A percentile compares a stretch with the other conserved stretches of the same genome.
These are phyloP conservation scores for Amphipoea lucens DNA, from an alignment of 2,888 invertebrate genomes.

Conservation along the genomic window DNA sequence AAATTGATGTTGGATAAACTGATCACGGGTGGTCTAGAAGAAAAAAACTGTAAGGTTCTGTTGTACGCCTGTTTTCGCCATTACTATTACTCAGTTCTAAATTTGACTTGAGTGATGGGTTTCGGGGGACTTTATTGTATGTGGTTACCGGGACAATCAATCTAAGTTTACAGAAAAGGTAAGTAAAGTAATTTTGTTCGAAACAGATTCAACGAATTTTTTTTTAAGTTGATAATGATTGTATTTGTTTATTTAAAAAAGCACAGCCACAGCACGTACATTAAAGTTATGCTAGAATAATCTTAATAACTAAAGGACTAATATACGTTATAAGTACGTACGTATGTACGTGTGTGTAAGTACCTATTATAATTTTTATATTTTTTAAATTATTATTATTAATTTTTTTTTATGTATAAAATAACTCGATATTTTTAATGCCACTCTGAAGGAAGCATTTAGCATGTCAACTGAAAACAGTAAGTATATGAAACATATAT, in stretches of 20 bases:
- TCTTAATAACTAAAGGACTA: too few relatives aligned
- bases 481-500: not conserved
- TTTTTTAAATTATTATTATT: too few relatives aligned
- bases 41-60: not conserved
- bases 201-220: not conserved
- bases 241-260: too few relatives aligned
- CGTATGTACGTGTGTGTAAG: too few relatives aligned
- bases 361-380: too few relatives aligned
- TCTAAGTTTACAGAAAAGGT: not conserved
- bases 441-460: not conserved
- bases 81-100: too few relatives aligned
- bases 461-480: not conserved
- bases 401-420: not conserved
- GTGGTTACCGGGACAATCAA: not conserved
- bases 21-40: not conserved
- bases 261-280: too few relatives aligned
- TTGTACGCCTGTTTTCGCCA: not conserved
- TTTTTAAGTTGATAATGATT: too few relatives aligned
- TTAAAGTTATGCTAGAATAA: too few relatives aligned
- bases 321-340: too few relatives aligned
- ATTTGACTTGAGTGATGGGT: too few relatives aligned
- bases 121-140: not conserved
- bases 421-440: not conserved
- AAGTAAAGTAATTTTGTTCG: not conserved
- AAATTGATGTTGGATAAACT: constrained; percentile 19